Base-by-base conservation (phyloP, 1,140 invertebrate genomes). In the Elysia chlorotica region DNA sequence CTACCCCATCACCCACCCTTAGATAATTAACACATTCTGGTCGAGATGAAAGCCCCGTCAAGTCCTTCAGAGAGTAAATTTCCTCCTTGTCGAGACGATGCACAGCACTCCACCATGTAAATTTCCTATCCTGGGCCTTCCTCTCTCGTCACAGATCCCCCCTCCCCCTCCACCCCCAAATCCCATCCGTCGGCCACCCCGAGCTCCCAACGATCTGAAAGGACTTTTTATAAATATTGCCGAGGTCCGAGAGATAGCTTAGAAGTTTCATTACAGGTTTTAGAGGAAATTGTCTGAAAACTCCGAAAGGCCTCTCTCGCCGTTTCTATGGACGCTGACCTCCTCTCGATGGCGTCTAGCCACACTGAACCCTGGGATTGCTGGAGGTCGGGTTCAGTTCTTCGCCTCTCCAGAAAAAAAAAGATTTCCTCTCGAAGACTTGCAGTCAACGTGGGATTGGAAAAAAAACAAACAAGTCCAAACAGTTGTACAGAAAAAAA, bases 231-330 rank as follows among this genome's bases (percentile, higher is more conserved):
- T n/a, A n/a, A n/a, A n/a, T n/a, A n/a, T n/a, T n/a, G n/a, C n/a
- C n/a, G 65, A 53, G 30, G 23, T 53, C 30, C n/a, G 30, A 28
- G 65, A 66, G 65, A 66, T 66, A 66, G 65, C 65, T 36, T 66
- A 53, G 65, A 66, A 66, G 65, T 66, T 66, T 66, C 65, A 41
- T 66, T 48, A 31, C n/a, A 30, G 21, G 37, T 30, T 53, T 30
- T 66, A 37, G 17, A 66, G 65, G 65, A 66, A 66, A 66, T 66
- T 66, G 65, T 66, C 35, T 66, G 65, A 48, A 53, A 66, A 53
- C 36, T 48, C 28, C 54, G 30, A 31, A 65, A 66, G 54, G 38
- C 48, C 36, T 25, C 38, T 41, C 35, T 30, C 38, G 36, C 65
- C 65, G n/a, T 41, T 25, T 53, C 65, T 33, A 17, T n/a, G 38